These are phyloP conservation scores for Typhlichthys subterraneus DNA, from an alignment of 2,797 vertebrate genomes.

Conservation along the genomic window DNA sequence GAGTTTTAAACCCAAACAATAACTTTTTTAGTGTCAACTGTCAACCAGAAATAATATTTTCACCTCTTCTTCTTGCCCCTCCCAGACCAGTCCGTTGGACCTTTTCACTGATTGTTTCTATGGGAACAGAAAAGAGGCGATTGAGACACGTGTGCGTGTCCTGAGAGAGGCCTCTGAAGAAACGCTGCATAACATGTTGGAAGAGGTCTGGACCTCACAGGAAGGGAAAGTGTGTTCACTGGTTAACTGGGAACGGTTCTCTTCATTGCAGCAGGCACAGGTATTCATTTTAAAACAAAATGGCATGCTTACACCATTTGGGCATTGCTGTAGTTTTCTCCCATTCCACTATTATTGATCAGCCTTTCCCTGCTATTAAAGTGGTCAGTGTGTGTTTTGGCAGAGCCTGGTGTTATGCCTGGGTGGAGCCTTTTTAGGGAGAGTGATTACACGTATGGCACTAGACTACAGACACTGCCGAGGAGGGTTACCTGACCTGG, in stretches of 20 bases:
- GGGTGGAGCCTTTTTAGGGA: slow-evolving; percentile 86
- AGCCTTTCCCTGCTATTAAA: background rate
- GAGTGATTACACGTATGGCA: slow-evolving; percentile 83
- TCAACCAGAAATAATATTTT: background rate
- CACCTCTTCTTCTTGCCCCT: slow-evolving; percentile 1
- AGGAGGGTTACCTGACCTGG: slow-evolving; percentile 92
- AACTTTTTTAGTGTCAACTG: background rate
- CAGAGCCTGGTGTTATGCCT: slow-evolving; percentile 90
- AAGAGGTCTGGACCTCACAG: slow-evolving; percentile 81
- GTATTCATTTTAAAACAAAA: slow-evolving; percentile 41
- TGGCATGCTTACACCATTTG: too few relatives aligned
- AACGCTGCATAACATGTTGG: slow-evolving; percentile 77
- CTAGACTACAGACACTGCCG: slow-evolving; percentile 88
- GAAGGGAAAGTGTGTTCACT: slow-evolving; percentile 77
- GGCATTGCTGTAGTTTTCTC: too few relatives aligned
- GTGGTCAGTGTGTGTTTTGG: slow-evolving; percentile 11
- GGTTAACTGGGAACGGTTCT: slow-evolving; percentile 89
- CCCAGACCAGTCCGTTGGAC: slow-evolving; percentile 88
- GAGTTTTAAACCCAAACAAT: too few relatives aligned
- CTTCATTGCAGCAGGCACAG: slow-evolving; percentile 79
- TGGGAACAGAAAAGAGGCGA: slow-evolving; percentile 78
- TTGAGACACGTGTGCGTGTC: slow-evolving; percentile 80
- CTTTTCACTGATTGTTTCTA: slow-evolving; percentile 93
- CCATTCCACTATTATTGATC: too few relatives aligned
- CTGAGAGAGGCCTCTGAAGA: slow-evolving; percentile 75